Evolutionary conservation across 2,797 vertebrate genomes (phyloP).

Genomic region (Remorina albescens): DNA sequence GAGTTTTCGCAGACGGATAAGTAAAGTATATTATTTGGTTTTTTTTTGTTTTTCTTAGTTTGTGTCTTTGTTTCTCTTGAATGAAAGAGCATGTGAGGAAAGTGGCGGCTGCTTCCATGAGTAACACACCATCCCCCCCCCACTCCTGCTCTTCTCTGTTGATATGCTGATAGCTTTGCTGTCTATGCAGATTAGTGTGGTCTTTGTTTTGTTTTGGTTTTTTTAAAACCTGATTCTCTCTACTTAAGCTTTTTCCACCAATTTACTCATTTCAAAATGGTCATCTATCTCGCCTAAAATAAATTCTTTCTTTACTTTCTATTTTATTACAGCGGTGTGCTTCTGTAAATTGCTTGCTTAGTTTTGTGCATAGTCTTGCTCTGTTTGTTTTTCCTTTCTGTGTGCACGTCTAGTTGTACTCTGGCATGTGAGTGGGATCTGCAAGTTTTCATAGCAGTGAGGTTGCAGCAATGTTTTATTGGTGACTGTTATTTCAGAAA

Average conservation of each 20-base stretch:
- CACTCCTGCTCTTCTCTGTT: background rate
- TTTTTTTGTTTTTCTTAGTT: background rate
- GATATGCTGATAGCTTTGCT: conserved; percentile 8
- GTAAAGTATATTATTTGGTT: background rate
- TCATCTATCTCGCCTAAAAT: too few relatives aligned
- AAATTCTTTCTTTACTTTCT: too few relatives aligned
- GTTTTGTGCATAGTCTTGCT: conserved; percentile 19
- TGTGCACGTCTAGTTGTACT: conserved; percentile 17
- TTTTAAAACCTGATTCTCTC: too few relatives aligned
- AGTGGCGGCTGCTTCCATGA: background rate
- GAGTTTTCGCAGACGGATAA: conserved; percentile 31
- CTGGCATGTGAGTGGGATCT: conserved; percentile 75
- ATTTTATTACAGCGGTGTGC: too few relatives aligned
- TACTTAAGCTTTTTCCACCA: background rate
- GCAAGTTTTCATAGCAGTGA: conserved; percentile 78
- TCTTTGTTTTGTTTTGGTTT: background rate
- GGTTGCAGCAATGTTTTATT: conserved; percentile 93
- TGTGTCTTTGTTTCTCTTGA: too few relatives aligned
- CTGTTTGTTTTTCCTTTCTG: background rate
- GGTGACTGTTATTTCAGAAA: conserved; percentile 98
- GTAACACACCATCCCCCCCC: conserved; percentile 12
- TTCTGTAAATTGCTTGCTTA: conserved; percentile 7
- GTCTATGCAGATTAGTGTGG: background rate
- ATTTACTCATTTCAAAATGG: too few relatives aligned
- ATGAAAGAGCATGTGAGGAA: conserved; percentile 23